Percentiles rank a stretch among this genome's conserved stretches.
Conservation (phyloP, 2,797 vertebrate genomes). For the Dendrocincla tyrannina region DNA sequence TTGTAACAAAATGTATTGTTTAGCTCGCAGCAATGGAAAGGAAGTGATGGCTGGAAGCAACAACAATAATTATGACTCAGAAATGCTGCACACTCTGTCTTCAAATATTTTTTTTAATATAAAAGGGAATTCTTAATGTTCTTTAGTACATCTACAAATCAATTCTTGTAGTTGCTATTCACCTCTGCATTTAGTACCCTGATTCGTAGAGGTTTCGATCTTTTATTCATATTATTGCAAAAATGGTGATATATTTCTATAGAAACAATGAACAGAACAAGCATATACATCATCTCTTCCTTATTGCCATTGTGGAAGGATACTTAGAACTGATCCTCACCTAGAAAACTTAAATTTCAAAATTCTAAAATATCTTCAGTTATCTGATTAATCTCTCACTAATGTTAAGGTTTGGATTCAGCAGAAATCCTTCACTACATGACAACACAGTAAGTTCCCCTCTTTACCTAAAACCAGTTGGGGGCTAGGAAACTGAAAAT, state of each 20-base stretch:
- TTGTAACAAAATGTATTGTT: background rate
- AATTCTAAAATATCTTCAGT: background rate
- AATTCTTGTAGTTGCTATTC: background rate
- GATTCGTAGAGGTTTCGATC: background rate
- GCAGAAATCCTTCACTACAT: background rate
- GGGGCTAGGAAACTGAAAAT: background rate
- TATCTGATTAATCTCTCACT: background rate
- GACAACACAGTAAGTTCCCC: background rate
- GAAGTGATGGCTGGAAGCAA: background rate
- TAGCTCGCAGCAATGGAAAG: background rate
- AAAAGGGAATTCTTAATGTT: background rate
- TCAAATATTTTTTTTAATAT: background rate
- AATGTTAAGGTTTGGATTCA: background rate
- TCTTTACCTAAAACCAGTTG: background rate
- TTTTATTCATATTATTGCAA: background rate
- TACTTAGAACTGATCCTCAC: background rate
- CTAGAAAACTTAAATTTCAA: background rate
- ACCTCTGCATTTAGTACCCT: background rate
- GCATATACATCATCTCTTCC: background rate
- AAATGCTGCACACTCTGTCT: background rate
- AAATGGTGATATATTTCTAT: background rate
- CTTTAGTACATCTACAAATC: background rate
- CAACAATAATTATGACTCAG: background rate
- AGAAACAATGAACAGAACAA: background rate
- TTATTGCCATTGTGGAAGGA: background rate